These are phyloP conservation scores for Limosa lapponica DNA, from an alignment of 2,797 vertebrate species.

Conservation along the genomic window DNA sequence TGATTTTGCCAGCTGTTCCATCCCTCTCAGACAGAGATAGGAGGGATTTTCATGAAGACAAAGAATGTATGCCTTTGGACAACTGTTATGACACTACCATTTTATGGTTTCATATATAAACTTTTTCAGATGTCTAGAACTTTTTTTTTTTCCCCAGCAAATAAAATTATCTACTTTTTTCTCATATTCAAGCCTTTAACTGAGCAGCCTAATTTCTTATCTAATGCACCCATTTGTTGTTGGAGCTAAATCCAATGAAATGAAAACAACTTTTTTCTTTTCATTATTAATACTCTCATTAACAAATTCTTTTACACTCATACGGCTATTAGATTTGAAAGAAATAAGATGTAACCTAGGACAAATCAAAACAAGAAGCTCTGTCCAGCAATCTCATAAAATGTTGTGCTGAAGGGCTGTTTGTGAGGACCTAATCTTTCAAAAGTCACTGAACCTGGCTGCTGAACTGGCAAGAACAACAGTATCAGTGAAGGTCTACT, in stretches of 20 bases:
- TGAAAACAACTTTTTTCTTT: fast-evolving
- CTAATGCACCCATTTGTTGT: neutral
- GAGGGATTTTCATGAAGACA: neutral
- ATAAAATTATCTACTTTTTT: neutral
- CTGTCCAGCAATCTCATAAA: neutral
- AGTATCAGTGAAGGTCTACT: neutral
- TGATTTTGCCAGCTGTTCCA: neutral
- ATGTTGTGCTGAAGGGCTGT: neutral
- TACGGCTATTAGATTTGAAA: neutral
- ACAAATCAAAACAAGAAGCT: neutral
- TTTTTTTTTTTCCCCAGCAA: neutral
- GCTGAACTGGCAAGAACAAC: neutral
- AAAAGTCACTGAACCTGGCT: neutral
- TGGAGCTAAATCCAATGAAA: neutral
- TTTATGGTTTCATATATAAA: neutral
- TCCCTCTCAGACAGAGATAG: neutral
- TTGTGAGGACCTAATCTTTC: neutral
- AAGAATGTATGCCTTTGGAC: neutral
- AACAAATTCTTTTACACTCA: neutral
- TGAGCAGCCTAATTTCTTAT: neutral
- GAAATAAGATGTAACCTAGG: neutral
- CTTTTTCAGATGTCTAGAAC: neutral
- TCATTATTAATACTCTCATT: neutral
- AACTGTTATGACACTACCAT: neutral
- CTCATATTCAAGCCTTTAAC: neutral